Base-by-base conservation (phyloP, 1,140 invertebrate genomes). In the Sogatella furcifera region DNA sequence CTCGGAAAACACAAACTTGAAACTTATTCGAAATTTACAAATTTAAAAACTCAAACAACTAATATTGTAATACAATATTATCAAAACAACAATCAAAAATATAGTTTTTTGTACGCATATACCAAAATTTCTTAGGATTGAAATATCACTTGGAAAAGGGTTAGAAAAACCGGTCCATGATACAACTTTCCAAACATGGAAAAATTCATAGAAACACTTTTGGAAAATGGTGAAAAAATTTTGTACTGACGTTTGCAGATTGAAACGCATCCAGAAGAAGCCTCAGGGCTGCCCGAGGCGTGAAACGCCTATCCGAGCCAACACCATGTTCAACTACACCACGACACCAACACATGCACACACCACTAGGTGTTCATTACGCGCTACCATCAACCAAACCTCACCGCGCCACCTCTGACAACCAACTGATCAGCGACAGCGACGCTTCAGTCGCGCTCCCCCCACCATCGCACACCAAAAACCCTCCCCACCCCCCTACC, bases 261-360 rank as follows among this genome's bases (percentile, higher is more conserved):
- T 76, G 76, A 78, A 75, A 75, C 76, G 72, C 76, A 78, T 78
- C 76, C 76, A 78, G 76, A 73, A 77, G 19, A 38, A 49, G 21
- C 76, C 74, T 74, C 66, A 76, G 71, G 75, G 71, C 74, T 72
- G 74, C 74, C 72, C 74, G 76, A 75, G 74, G 76, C 75, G 74
- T 76, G 74, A 73, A 76, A 74, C 75, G 74, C 75, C 76, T 75
- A 73, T 72, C 74, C 71, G 75, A 74, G 74, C 74, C 74, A 74
- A 43, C 41, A 61, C 60, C 60, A 61, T 61, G 60, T 41, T 61
- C 60, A 52, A 31, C 21, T n/a, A 31, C 21, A 41, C 24, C 17
- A 43, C 53, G 17, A 28, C 58, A 60, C 58, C 52, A 54, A 19
- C 34, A 60, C 58, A 24, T 42, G 19, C 24, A 42, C 38, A 15